Evolutionary conservation across 2,113 vertebrate species (phyloP), one percentile per base, ranked within the genome.

Genomic region (Terrapene triunguis): DNA sequence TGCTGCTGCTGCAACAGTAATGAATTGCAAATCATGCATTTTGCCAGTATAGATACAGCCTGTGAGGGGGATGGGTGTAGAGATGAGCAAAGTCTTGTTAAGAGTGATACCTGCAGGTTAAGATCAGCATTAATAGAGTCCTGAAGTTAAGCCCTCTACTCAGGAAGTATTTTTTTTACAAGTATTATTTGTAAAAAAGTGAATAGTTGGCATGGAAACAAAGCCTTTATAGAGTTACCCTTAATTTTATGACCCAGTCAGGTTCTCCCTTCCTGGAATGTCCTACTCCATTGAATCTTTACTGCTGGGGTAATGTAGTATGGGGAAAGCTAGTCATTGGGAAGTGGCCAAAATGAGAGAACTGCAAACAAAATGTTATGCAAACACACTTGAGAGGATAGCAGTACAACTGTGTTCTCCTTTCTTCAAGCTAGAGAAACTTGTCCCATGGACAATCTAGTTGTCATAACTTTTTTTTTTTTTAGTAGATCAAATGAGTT

Each of bases 271-370:
- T 62, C 8, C 51, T 29, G 22, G 80, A 55, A 57, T 44, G 8
- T 38, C 92, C 74, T 86, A 32, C 42, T 54, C 32, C 81, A 21
- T n/a, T 89, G 27, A 93, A 69, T 11, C 65, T 19, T 47, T 89
- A 54, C 42, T 51, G 8, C 1, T 6, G 47, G 86, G 69, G 50
- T 8, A 89, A n/a, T 76, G 59, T n/a, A 21, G 57, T 35, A 57
- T 62, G 80, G 91, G 89, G 14, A 47, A 88, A 93, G 32, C 14
- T 35, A 91, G 10, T 21, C 69, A 72, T 42, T 93, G 42, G 65
- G n/a, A 16, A 92, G 48, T 88, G 62, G 55, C 55, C 62, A 84
- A 88, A 89, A 84, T 62, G 53, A 89, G 48, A 0, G 0, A 50
- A 51, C 1, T 44, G 93, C 59, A 80, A 88, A 94, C 29, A 82